A percentile compares a stretch with the other conserved stretches of the same genome.
phyloP scores from a whole-genome alignment of 2,797 vertebrate genomes.

The Phylloscopus collybita region DNA sequence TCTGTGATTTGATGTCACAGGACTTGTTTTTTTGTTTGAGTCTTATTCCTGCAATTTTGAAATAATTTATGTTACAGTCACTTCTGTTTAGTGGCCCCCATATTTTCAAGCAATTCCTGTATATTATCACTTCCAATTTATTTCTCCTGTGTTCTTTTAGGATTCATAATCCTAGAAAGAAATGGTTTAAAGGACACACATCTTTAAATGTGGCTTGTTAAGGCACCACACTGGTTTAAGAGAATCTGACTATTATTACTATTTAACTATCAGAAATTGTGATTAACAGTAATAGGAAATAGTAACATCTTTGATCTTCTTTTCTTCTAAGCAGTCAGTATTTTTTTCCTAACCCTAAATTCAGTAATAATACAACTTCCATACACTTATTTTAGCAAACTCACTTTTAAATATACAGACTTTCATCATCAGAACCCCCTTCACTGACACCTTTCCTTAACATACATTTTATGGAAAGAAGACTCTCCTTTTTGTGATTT shows the following conservation, averaged over 20 bases:
- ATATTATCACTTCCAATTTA: background rate
- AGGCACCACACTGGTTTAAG: background rate
- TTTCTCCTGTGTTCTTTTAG: background rate
- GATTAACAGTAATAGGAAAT: background rate
- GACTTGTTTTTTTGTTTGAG: background rate
- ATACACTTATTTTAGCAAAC: background rate
- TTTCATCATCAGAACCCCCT: background rate
- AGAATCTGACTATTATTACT: background rate
- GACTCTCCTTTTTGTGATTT: background rate
- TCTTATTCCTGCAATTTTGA: background rate
- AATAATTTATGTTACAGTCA: background rate
- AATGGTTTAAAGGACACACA: background rate
- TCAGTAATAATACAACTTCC: background rate
- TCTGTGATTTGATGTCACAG: background rate
- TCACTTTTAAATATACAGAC: background rate
- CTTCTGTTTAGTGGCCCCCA: background rate
- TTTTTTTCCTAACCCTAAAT: background rate
- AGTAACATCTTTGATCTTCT: background rate
- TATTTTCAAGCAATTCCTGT: background rate
- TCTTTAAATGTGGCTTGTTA: background rate
- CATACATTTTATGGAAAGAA: background rate
- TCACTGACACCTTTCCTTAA: background rate
- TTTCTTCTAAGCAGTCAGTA: background rate
- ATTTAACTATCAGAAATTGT: background rate
- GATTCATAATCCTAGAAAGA: background rate